Percentiles rank a stretch among this genome's conserved stretches.
phyloP scores from a whole-genome alignment of 2,113 vertebrate genomes.

The Apteryx owenii region DNA sequence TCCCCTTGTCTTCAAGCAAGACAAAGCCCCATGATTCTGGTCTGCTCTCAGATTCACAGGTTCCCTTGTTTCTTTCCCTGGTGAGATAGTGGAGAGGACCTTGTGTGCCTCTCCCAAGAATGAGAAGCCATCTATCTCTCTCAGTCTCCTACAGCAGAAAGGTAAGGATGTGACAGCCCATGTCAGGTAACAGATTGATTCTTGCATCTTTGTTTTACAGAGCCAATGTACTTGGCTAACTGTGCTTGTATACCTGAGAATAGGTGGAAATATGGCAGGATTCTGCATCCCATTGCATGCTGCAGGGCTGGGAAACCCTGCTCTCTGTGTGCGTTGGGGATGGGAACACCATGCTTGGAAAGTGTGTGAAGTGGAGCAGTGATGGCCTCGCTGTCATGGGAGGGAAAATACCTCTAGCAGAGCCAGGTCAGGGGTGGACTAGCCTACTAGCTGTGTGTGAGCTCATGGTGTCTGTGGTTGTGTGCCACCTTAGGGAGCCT shows the following conservation, averaged over 20 bases:
- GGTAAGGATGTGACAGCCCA: constrained; percentile 1
- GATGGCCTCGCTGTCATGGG: not conserved
- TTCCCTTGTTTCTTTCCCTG: constrained; percentile 68
- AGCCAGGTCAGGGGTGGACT: not conserved
- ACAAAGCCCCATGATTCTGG: not conserved
- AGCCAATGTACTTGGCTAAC: not conserved
- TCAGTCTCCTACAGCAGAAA: not conserved
- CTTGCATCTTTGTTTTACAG: not conserved
- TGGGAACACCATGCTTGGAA: not conserved
- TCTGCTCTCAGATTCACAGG: constrained; percentile 61
- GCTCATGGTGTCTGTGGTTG: not conserved
- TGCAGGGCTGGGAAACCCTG: not conserved
- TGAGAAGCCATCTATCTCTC: not conserved
- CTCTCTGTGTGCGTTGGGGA: not conserved
- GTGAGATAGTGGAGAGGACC: constrained; percentile 55
- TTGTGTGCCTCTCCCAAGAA: constrained; percentile 61
- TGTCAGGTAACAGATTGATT: not conserved
- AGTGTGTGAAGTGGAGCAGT: not conserved
- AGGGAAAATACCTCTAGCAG: not conserved
- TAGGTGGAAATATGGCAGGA: not conserved
- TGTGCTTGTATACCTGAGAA: not conserved
- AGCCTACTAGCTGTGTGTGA: not conserved
- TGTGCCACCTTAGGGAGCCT: constrained; percentile 26
- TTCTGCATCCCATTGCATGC: not conserved
- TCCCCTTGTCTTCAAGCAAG: not conserved